Base-by-base conservation (phyloP, 2,797 vertebrate species). In the Tinamus major region DNA sequence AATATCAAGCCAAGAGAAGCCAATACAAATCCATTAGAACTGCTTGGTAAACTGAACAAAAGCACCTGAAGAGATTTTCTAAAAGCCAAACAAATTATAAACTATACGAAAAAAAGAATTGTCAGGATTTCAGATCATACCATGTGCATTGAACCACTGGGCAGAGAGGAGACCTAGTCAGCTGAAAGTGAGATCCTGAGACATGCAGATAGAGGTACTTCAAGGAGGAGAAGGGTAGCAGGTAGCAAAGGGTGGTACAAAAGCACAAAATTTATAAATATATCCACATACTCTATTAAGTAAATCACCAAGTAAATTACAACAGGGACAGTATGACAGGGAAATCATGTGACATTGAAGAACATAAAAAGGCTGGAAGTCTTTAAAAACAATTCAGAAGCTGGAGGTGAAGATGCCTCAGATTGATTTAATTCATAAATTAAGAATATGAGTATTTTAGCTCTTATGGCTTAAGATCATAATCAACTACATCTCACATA, bases 261-360 rank as follows among this genome's bases (percentile, higher is more conserved):
- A 87, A 76, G 12, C 21, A 68, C 21, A 92, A 10, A 18, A 76
- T 62, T 27, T 46, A 69, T 21, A 82, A 69, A 58, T n/a, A 58
- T 10, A 68, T 23, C 29, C 19, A 18, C 27, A 56, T 20, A 31
- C 12, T 68, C 5, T 42, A 42, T 13, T 48, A 79, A 81, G 89
- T 26, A 0, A 48, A 24, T 23, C 23, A 24, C 48, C 10, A 48
- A 79, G 17, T 29, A 39, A 37, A 26, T 78, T 89, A 3, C 24
- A 59, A 35, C 1, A 1, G 6, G 10, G 33, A 24, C 17, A 63
- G 5, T 5, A 2, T 58, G 33, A 16, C 16, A 5, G 5, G 39
- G 33, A 61, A 86, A 74, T 44, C 9, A n/a, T 20, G 41, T 79
- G 55, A 80, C 70, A 63, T 2, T 71, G 16, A 20, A 19, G 51